Percentiles rank a stretch among this genome's conserved stretches.
phyloP scores from a whole-genome alignment of 1,140 invertebrate genomes.

The Drosophila arawakana region DNA sequence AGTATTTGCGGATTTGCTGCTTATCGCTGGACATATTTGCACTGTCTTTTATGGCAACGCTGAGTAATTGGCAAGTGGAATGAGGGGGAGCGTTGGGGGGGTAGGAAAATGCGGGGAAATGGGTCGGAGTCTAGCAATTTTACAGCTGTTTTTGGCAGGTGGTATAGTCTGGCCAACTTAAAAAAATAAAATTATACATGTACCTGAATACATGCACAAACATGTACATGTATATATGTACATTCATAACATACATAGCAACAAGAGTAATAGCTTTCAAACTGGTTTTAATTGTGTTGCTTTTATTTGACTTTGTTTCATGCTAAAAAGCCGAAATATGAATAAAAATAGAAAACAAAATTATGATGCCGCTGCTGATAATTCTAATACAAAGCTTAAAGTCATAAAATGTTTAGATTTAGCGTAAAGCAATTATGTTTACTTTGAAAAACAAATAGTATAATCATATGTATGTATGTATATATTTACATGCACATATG shows the following conservation, averaged over 20 bases:
- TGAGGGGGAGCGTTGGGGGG: not conserved
- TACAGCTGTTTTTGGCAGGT: slow-evolving; percentile 43
- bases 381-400: slow-evolving; percentile 43
- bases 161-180: slow-evolving; percentile 56
- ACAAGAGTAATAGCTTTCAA: slow-evolving; percentile 73
- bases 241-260: slow-evolving; percentile 48
- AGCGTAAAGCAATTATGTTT: slow-evolving; percentile 2
- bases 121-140: slow-evolving; percentile 8
- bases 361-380: slow-evolving; percentile 36
- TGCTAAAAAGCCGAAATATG: slow-evolving; percentile 21
- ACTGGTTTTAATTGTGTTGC: slow-evolving; percentile 67
- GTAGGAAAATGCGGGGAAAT: slow-evolving; percentile 1
- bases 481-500: not conserved
- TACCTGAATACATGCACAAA: slow-evolving; percentile 7
- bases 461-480: not conserved
- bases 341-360: slow-evolving; percentile 32
- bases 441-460: not conserved
- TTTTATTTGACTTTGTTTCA: slow-evolving; percentile 36
- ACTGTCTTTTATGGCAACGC: slow-evolving; percentile 58
- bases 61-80: slow-evolving; percentile 55
- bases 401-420: not conserved
- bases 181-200: slow-evolving; percentile 16
- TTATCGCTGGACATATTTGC: slow-evolving; percentile 59
- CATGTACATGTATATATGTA: not conserved
- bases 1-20: slow-evolving; percentile 47